phyloP scores from a whole-genome alignment of 2,888 invertebrate genomes.

The Coecobrya sp. region DNA sequence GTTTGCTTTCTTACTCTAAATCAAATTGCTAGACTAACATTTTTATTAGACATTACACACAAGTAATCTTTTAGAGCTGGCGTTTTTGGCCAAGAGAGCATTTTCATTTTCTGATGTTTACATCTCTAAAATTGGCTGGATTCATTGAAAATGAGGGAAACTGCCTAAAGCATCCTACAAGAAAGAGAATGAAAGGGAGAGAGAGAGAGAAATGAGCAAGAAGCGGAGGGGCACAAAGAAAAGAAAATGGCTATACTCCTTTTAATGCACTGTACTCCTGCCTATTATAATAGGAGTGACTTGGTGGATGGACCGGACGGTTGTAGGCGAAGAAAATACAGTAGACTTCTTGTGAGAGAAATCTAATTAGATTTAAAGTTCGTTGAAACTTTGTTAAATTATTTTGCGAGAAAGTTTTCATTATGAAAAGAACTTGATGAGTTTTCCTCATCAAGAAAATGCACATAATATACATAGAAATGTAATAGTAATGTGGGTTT shows the following conservation, averaged over 20 bases:
- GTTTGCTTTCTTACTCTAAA: slow-evolving; percentile 70
- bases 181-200: slow-evolving; percentile 62
- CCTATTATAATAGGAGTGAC: slow-evolving; percentile 64
- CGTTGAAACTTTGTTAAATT: slow-evolving; percentile 87
- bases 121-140: slow-evolving; percentile 85
- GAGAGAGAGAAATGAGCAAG: slow-evolving; percentile 73
- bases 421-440: slow-evolving; percentile 87
- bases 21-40: slow-evolving; percentile 77
- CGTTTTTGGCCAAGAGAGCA: slow-evolving; percentile 66
- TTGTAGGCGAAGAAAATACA: slow-evolving; percentile 69
- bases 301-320: slow-evolving; percentile 74
- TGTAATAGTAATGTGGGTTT: slow-evolving; percentile 80
- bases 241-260: slow-evolving; percentile 72
- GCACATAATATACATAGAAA: slow-evolving; percentile 82
- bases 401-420: slow-evolving; percentile 87
- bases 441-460: slow-evolving; percentile 87
- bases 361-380: slow-evolving; percentile 87
- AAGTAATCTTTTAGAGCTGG: slow-evolving; percentile 77
- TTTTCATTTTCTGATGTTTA: slow-evolving; percentile 83
- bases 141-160: slow-evolving; percentile 86
- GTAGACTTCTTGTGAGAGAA: slow-evolving; percentile 85
- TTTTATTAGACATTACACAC: slow-evolving; percentile 75
- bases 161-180: slow-evolving; percentile 79
- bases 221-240: slow-evolving; percentile 68
- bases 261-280: slow-evolving; percentile 62